Percentiles rank a stretch among this genome's conserved stretches.
These are phyloP conservation scores for Syrista parreyssii DNA, from an alignment of 2,888 invertebrate species.

Conservation along the genomic window DNA sequence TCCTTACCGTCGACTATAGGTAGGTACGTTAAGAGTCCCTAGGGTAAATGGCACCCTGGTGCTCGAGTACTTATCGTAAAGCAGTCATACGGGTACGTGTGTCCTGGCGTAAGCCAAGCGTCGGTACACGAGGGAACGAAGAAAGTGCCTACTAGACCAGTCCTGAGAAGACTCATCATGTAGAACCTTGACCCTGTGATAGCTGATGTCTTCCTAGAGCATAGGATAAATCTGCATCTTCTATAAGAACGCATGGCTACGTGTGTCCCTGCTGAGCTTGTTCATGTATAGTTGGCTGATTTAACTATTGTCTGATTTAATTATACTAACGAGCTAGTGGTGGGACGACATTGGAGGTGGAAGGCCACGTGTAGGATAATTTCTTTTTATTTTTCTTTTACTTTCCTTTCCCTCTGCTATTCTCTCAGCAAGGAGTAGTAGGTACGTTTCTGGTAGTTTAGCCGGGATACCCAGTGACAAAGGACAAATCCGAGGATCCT, in stretches of 20 bases:
- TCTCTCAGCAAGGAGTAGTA: not conserved
- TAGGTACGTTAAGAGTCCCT: not conserved
- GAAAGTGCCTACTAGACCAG: not conserved
- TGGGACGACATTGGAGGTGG: not conserved
- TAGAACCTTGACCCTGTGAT: not conserved
- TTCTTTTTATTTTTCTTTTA: not conserved
- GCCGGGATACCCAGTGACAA: constrained; percentile 4
- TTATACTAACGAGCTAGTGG: not conserved
- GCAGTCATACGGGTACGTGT: not conserved
- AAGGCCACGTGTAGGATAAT: not conserved
- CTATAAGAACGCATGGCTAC: not conserved
- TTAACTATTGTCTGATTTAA: not conserved
- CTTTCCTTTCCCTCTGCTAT: not conserved
- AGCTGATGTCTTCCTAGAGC: not conserved
- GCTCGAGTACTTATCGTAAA: not conserved
- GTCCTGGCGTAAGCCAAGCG: not conserved
- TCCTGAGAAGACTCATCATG: not conserved
- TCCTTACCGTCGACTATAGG: not conserved
- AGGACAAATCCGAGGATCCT: constrained; percentile 15
- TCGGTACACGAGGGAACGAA: not conserved
- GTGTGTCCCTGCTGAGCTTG: not conserved
- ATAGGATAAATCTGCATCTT: not conserved
- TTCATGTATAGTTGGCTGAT: not conserved
- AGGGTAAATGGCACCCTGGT: not conserved
- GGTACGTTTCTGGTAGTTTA: not conserved